Evolutionary conservation across 2,888 invertebrate species (phyloP), one percentile per base, ranked within the genome.

Genomic region (Cylloceria caligata): DNA sequence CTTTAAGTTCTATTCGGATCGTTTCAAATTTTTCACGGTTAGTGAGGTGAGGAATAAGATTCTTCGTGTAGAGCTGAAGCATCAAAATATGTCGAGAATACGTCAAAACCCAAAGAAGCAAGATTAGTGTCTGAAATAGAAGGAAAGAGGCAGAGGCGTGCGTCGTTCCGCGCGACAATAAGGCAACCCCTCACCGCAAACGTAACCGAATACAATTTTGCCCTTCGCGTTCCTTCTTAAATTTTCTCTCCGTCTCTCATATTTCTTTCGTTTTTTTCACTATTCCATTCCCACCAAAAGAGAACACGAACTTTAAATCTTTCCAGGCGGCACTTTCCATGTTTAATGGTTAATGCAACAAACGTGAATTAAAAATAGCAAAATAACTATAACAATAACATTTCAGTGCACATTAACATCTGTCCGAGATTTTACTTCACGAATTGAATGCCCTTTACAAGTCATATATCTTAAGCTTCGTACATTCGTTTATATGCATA

Each of bases 71-170:
- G 49, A 74, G 34, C 45, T 21, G 11, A 57, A 45, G 69, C 75
- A 83, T 77, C 75, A 83, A 76, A 81, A 81, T 81, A 80, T 76
- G 79, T 81, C 81, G 64, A 62, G 49, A 71, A 84, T 80, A 80
- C 71, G 84, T 84, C 84, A 83, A 84, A 84, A 84, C 83, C 67
- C 16, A 3, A 24, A 55, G 76, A 67, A n/a, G 30, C 34, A 72
- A 75, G 79, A 75, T 82, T 79, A 79, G 75, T 71, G 71, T 16
- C 42, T 16, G 27, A 21, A 27, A 55, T 42, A 55, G 24, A 16
- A 27, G 49, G n/a, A 34, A 24, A 13, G 36, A 0, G 19, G 68
- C n/a, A 19, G 55, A 42, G 11, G 27, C 9, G 55, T 16, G 39
- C 9, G 39, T 36, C 42, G 62, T 19, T 36, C n/a, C 60, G 34